Percentiles rank a stretch among this genome's conserved stretches.
These are phyloP conservation scores for Sarotherodon lohbergeri DNA, from an alignment of 2,113 vertebrate genomes.

Conservation along the genomic window DNA sequence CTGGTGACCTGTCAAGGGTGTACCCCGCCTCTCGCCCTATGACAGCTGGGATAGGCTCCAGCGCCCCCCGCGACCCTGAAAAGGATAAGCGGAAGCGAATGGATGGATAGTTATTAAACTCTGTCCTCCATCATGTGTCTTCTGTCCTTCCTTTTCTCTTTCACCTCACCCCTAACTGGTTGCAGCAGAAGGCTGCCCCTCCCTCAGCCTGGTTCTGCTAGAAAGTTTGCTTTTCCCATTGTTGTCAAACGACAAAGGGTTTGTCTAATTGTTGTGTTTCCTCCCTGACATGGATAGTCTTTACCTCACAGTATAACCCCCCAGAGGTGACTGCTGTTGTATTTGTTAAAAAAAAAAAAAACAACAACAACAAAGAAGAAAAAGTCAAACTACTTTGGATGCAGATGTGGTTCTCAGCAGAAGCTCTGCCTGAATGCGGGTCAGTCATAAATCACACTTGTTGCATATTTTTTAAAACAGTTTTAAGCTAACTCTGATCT, in stretches of 20 bases:
- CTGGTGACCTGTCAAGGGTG: too few species aligned
- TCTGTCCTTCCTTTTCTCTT: not conserved
- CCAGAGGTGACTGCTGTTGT: not conserved
- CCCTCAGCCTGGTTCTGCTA: rapidly evolving
- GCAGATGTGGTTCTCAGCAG: not conserved
- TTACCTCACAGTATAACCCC: not conserved
- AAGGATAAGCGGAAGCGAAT: too few species aligned
- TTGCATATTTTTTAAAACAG: not conserved
- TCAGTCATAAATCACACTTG: not conserved
- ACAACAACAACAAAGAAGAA: too few species aligned
- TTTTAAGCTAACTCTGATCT: not conserved
- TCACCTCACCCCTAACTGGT: not conserved
- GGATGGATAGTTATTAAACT: not conserved
- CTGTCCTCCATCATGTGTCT: not conserved
- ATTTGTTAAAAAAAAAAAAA: not conserved
- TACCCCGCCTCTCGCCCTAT: too few species aligned
- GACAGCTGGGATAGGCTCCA: too few species aligned
- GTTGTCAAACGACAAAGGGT: not conserved
- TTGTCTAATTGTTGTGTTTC: not conserved
- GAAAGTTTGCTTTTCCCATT: not conserved
- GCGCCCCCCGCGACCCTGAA: too few species aligned
- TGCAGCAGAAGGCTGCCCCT: not conserved
- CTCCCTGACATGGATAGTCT: not conserved
- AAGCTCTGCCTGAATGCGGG: not conserved
- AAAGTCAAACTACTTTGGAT: not conserved